Conservation (phyloP, 2,797 vertebrate species). For the Pangasius djambal region DNA sequence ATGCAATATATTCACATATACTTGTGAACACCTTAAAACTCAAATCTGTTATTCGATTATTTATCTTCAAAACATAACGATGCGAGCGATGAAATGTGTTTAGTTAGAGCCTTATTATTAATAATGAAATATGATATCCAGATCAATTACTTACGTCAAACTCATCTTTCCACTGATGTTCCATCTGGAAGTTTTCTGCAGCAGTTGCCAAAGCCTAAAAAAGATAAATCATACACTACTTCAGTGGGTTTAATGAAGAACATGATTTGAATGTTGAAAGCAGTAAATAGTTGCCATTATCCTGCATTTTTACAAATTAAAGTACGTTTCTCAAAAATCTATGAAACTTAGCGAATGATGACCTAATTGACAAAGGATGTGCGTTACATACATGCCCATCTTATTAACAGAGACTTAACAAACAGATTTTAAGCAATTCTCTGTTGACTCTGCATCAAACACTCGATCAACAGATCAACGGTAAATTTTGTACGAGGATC, state of each 20-base stretch:
- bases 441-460: not conserved
- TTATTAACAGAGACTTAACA: no score
- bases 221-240: conserved; percentile 49
- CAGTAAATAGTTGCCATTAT: conserved; percentile 6
- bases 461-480: not conserved
- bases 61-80: not conserved
- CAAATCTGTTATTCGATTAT: not conserved
- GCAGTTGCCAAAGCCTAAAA: conserved; percentile 89
- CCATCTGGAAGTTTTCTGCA: conserved; percentile 90
- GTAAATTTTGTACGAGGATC: not conserved
- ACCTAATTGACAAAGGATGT: not conserved
- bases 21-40: not conserved
- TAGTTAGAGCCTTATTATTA: conserved; percentile 19
- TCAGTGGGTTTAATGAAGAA: conserved; percentile 45
- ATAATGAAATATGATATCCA: conserved; percentile 9
- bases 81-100: no score
- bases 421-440: not conserved
- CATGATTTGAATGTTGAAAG: conserved; percentile 6
- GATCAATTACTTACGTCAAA: conserved; percentile 82
- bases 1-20: no score
- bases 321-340: not conserved
- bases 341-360: not conserved
- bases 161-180: conserved; percentile 90
- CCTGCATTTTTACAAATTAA: conserved; percentile 20
- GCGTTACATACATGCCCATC: not conserved